These are phyloP conservation scores for Agrochola lychnidis DNA, from an alignment of 2,888 invertebrate genomes.

Conservation along the genomic window DNA sequence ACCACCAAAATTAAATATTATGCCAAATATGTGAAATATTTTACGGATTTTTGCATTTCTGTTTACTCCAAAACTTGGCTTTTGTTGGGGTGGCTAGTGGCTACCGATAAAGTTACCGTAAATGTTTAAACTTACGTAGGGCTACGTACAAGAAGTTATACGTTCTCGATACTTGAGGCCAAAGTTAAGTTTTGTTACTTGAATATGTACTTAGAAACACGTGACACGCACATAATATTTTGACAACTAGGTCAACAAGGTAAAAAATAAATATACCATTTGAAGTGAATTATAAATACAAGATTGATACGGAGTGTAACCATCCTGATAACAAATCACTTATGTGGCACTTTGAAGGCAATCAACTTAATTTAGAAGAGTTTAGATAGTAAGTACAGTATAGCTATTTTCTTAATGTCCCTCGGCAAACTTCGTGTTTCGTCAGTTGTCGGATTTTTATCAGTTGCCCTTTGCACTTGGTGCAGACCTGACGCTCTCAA, in stretches of 20 bases:
- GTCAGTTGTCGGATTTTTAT: too few relatives aligned
- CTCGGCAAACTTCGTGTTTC: too few relatives aligned
- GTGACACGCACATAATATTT: neutral
- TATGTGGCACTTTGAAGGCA: neutral
- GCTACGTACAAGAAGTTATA: neutral
- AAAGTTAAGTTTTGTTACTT: neutral
- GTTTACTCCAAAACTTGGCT: neutral
- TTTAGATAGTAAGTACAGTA: neutral
- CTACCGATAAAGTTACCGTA: neutral
- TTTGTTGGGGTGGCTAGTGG: neutral
- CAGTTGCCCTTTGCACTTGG: too few relatives aligned
- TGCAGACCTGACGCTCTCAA: too few relatives aligned
- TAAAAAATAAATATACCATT: neutral
- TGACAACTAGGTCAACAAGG: neutral
- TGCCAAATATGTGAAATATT: conserved; percentile 1
- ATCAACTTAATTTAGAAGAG: neutral
- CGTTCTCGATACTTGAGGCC: neutral
- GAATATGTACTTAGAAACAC: conserved; percentile 3
- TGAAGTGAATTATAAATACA: neutral
- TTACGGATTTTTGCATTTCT: neutral
- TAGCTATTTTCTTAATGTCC: too few relatives aligned
- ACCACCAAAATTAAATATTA: neutral
- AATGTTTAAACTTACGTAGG: neutral
- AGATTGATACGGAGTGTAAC: neutral
- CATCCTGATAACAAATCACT: neutral